Conservation (phyloP, 2,113 vertebrate species). For the Cettia cetti region DNA sequence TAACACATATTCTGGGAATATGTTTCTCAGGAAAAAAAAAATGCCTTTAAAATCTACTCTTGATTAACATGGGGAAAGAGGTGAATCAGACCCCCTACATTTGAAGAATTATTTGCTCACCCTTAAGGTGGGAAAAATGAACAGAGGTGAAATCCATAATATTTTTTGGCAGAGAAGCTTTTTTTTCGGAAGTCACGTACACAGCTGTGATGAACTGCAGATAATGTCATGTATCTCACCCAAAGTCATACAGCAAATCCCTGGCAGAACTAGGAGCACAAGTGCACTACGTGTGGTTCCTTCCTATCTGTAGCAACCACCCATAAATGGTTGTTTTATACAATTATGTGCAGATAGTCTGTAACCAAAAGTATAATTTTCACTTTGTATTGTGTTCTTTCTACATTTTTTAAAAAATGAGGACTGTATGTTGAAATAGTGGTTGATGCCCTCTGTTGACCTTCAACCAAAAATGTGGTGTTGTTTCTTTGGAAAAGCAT, state of each 20-base stretch:
- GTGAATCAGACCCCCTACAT: neutral
- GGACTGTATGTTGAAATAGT: neutral
- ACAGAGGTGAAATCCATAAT: conserved; percentile 6
- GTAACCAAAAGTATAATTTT: neutral
- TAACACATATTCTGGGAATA: neutral
- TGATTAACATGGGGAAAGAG: conserved; percentile 20
- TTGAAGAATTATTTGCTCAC: neutral
- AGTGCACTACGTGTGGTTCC: rapidly evolving
- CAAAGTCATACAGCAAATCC: neutral
- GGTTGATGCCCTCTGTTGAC: neutral
- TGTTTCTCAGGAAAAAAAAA: conserved; percentile 1
- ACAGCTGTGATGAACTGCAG: conserved; percentile 7
- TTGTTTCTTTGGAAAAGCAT: neutral
- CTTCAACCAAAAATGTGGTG: neutral
- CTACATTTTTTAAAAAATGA: neutral
- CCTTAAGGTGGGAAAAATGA: conserved; percentile 9
- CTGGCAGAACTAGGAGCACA: neutral
- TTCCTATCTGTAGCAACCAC: neutral
- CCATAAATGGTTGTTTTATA: neutral
- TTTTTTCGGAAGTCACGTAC: conserved; percentile 2
- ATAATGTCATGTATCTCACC: neutral
- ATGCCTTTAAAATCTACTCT: conserved; percentile 31
- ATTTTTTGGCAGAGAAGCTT: conserved; percentile 1
- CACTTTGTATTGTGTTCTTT: neutral
- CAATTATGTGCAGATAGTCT: neutral